These are phyloP conservation scores for Podarcis lilfordi DNA, from an alignment of 2,797 vertebrate species.

Conservation along the genomic window DNA sequence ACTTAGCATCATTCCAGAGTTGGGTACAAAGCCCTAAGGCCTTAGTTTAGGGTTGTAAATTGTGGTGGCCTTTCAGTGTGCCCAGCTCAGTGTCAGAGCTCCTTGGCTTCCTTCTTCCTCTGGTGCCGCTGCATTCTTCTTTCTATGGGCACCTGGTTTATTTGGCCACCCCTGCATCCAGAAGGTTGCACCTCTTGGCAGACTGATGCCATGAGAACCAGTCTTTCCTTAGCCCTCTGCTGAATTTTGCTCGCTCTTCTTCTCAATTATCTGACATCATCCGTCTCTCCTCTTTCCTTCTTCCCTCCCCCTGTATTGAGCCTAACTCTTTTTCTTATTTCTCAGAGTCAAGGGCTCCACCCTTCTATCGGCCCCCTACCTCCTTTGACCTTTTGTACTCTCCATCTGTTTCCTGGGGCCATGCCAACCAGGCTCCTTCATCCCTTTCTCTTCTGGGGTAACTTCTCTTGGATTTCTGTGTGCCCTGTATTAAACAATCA, in stretches of 20 bases:
- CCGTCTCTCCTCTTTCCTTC: background rate
- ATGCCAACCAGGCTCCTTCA: background rate
- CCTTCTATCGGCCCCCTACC: background rate
- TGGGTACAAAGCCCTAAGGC: too few relatives aligned
- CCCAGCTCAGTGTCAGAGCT: background rate
- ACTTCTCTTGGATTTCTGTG: fast-evolving
- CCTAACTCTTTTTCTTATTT: background rate
- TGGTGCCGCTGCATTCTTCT: background rate
- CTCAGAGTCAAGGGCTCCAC: background rate
- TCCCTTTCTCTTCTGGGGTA: background rate
- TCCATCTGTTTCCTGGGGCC: background rate
- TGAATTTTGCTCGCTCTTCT: background rate
- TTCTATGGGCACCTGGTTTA: background rate
- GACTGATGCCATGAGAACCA: background rate
- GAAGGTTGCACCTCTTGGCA: background rate
- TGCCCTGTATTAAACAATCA: background rate
- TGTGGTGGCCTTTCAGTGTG: background rate
- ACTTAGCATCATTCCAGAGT: background rate
- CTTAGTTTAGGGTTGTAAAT: too few relatives aligned
- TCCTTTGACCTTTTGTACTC: background rate
- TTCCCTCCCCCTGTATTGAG: background rate
- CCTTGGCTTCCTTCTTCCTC: background rate
- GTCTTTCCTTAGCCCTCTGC: background rate
- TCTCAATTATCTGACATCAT: background rate
- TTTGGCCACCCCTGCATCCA: background rate